Base-by-base conservation (phyloP, 2,113 vertebrate genomes). In the Salminus brasiliensis region DNA sequence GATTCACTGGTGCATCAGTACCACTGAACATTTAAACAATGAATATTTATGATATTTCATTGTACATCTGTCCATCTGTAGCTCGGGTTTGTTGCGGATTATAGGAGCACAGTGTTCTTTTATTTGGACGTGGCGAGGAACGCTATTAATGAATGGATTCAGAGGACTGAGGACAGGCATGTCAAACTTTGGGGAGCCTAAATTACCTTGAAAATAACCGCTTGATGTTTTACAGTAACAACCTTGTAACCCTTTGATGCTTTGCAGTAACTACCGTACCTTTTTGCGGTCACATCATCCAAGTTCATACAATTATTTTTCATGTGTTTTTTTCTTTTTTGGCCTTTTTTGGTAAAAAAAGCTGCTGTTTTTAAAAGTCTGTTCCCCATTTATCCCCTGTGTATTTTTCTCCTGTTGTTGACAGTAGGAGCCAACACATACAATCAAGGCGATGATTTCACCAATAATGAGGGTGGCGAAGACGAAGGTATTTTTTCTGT, bases 401-500 rank as follows among this genome's bases (percentile, higher is more conserved):
- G 55, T 95, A 93, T 94, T 93, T 92, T 91, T 90, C 90, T 91
- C 91, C 91, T 92, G 89, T 89, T 88, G 89, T 90, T 92, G 91
- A 95, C 92, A 93, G 85, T 91, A 97, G 96, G 95, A 93, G 92
- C 92, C 94, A 95, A 94, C 93, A 91, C 91, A 93, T 94, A 95
- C 94, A 96, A 92, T 92, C 93, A 90, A 91, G 93, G 87, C 87
- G 93, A 95, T 94, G 96, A 93, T 95, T 94, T 95, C 93, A 92
- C 90, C 92, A 96, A 88, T 96, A 96, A 96, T 95, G 95, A 95
- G 87, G 94, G 91, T 92, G 94, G 88, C 90, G 92, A 91, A 90
- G 93, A 96, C 86, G 90, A 96, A 96, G 95, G 96, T 97, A 96
- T 96, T 95, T 96, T 93, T 94, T 91, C 53, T 81, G 88, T 93